Evolutionary conservation across 2,113 vertebrate species (phyloP), one percentile per base, ranked within the genome.

Genomic region (Australoheros scitulus): DNA sequence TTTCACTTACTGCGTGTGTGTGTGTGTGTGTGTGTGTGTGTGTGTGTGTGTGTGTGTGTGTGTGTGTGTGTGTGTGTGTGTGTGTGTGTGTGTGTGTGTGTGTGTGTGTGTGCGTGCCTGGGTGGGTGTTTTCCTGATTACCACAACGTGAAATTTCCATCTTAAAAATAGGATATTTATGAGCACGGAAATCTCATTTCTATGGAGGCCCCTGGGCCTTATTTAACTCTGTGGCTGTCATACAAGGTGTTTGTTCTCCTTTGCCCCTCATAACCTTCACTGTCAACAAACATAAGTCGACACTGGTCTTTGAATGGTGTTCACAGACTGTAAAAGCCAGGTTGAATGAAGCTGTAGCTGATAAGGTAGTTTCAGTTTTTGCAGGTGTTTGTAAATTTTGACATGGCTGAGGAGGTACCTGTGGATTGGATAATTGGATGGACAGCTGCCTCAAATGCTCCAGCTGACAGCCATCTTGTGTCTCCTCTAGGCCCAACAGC

Each of bases 81-180:
- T 26, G 24, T 26, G 24, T 26, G 24, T 26, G 24, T 26, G 24
- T 26, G 32, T 34, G 32, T 34, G 32, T 83, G 56, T 43, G 65
- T 86, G 77, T 84, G 82, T 77, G 43, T 43, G 17, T 47, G 10
- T n/a, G n/a, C n/a, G 43, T 47, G 11, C 10, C 2, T 43, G 10
- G 10, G 41, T 43, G 10, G n/a, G n/a, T 47, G 11, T 15, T 55
- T 72, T 32, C 75, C 75, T 90, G 84, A 91, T 92, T 86, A 80
- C 91, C 80, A 14, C 79, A 82, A 87, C 81, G 85, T 87, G 70
- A 90, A 81, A 74, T 89, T 91, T 94, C 90, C 92, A 91, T 88
- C 90, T 91, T 92, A 79, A 93, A 92, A 92, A 89, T 61, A 72
- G 60, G 47, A 87, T 93, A 91, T 95, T 94, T 93, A 94, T 77